Percentiles rank a stretch among this genome's conserved stretches.
Conservation (phyloP, 2,113 vertebrate species). For the Silurus glanis region DNA sequence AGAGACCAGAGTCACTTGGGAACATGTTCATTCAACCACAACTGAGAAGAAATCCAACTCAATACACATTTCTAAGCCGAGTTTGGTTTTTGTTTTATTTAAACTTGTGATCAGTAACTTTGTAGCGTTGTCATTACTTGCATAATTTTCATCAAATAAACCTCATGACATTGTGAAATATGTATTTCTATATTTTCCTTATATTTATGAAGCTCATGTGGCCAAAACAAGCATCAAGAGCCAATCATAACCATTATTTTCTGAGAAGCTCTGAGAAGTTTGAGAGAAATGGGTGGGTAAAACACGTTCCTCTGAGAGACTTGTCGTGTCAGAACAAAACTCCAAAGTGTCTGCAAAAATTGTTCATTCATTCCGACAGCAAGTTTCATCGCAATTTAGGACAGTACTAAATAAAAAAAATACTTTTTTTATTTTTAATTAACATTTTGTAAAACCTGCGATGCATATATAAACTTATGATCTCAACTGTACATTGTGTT, state of each 20-base stretch:
- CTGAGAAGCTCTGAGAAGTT: background rate
- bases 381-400: background rate
- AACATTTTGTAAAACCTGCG: background rate
- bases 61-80: background rate
- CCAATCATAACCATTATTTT: background rate
- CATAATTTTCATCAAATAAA: background rate
- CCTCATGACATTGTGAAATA: background rate
- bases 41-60: background rate
- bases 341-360: background rate
- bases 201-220: background rate
- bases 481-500: too few relatives aligned
- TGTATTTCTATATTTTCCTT: background rate
- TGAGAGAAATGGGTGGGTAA: conserved; percentile 14
- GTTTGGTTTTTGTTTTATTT: background rate
- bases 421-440: background rate
- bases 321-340: conserved; percentile 1
- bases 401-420: background rate
- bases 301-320: background rate
- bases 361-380: background rate
- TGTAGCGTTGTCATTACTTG: background rate
- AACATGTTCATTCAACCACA: background rate
- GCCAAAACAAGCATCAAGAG: background rate
- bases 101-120: background rate
- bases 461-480: too few relatives aligned
- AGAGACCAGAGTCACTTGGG: background rate